phyloP scores from a whole-genome alignment of 1,140 invertebrate genomes.

The Drosophila setifemur region DNA sequence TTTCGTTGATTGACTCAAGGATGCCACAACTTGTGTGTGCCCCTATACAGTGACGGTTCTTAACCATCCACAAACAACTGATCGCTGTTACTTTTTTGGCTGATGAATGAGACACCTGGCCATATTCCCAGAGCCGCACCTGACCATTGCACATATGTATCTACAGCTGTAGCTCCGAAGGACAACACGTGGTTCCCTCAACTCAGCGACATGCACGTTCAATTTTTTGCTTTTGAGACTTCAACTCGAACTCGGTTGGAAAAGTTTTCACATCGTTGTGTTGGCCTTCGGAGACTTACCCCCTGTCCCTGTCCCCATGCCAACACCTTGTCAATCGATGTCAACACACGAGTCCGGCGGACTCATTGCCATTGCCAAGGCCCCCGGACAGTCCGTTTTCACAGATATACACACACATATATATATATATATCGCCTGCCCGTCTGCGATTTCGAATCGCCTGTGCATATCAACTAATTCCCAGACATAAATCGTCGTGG shows the following conservation, averaged over 20 bases:
- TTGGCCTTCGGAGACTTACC: constrained; percentile 10
- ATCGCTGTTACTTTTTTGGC: neutral
- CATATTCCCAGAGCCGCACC: constrained; percentile 30
- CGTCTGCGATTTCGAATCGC: constrained; percentile 49
- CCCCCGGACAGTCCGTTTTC: constrained; percentile 21
- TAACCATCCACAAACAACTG: constrained; percentile 48
- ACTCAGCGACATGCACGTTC: constrained; percentile 52
- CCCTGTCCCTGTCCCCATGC: neutral
- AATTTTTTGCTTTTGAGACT: constrained; percentile 30
- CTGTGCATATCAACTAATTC: constrained; percentile 53
- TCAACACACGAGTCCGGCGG: constrained; percentile 54
- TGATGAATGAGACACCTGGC: constrained; percentile 16
- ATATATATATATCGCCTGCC: constrained; percentile 7
- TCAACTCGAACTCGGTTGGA: constrained; percentile 19
- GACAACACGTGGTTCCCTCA: constrained; percentile 57
- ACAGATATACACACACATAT: neutral
- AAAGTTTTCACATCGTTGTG: constrained; percentile 26
- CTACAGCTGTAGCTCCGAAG: too few relatives aligned
- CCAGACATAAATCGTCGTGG: constrained; percentile 43
- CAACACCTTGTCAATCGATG: constrained; percentile 65
- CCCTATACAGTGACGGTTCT: neutral
- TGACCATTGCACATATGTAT: constrained; percentile 44
- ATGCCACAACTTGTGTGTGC: neutral
- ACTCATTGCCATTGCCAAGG: constrained; percentile 71
- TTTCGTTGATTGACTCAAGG: constrained; percentile 17